phyloP scores from a whole-genome alignment of 2,888 invertebrate genomes.

The Lysandra coridon region DNA sequence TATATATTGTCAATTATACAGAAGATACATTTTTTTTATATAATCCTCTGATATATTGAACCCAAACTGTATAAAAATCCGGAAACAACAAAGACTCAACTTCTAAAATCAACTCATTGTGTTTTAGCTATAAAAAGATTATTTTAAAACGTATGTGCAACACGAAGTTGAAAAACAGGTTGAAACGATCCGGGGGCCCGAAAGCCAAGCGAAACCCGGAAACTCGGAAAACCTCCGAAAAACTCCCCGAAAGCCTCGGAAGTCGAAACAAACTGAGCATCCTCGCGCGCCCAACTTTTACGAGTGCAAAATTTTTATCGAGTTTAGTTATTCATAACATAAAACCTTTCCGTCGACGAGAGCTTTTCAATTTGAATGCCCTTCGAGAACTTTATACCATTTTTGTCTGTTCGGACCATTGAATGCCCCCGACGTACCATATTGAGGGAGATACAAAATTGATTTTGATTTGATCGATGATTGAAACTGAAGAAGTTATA shows the following conservation, averaged over 20 bases:
- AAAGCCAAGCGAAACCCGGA: not conserved
- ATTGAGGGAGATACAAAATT: constrained; percentile 24
- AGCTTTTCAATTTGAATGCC: constrained; percentile 68
- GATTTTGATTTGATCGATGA: not conserved
- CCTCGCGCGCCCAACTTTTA: constrained; percentile 36
- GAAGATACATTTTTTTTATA: not conserved
- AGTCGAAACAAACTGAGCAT: constrained; percentile 29
- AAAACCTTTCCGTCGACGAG: constrained; percentile 48
- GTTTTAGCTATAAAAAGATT: not conserved
- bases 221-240: not conserved
- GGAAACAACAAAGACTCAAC: not conserved
- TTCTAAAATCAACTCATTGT: not conserved
- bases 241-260: constrained; percentile 17
- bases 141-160: not conserved
- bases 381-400: constrained; percentile 61
- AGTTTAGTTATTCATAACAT: constrained; percentile 66
- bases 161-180: constrained; percentile 4
- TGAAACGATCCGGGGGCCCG: not conserved
- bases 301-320: constrained; percentile 54
- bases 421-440: constrained; percentile 44
- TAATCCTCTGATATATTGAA: not conserved
- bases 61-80: not conserved
- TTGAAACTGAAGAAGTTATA: not conserved
- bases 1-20: too few species aligned
- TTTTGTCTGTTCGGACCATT: constrained; percentile 54